Percentiles rank a stretch among this genome's conserved stretches.
Conservation (phyloP, 2,888 invertebrate genomes). For the Agrochola litura region DNA sequence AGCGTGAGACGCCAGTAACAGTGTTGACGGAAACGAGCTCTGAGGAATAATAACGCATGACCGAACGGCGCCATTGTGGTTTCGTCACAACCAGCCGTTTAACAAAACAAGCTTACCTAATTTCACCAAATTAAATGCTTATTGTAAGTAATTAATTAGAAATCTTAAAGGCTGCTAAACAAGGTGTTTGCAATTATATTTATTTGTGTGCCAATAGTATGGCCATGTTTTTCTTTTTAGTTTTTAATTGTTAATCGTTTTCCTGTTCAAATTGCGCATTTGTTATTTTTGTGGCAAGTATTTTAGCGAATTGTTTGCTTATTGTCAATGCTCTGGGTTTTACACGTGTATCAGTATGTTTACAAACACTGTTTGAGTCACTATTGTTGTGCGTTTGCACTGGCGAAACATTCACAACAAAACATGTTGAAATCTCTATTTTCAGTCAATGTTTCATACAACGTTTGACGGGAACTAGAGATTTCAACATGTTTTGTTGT, state of each 20-base stretch:
- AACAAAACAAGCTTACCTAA: conserved; percentile 60
- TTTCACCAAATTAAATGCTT: conserved; percentile 52
- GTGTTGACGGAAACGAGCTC: conserved; percentile 61
- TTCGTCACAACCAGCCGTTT: conserved; percentile 57
- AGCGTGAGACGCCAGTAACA: conserved; percentile 41
- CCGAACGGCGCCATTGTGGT: conserved; percentile 56
- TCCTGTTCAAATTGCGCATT: conserved; percentile 14
- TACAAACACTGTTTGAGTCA: neutral
- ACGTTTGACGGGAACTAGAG: too few relatives aligned
- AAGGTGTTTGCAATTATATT: conserved; percentile 32
- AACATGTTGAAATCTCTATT: too few relatives aligned
- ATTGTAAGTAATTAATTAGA: conserved; percentile 50
- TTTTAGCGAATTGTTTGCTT: conserved; percentile 3
- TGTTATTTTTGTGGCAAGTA: neutral
- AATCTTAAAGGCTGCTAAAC: conserved; percentile 35
- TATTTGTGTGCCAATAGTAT: conserved; percentile 32
- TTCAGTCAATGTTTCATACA: too few relatives aligned
- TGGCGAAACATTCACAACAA: too few relatives aligned
- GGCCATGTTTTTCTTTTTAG: conserved; percentile 14
- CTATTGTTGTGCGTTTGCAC: neutral
- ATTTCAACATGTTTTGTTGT: too few relatives aligned
- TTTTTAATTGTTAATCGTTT: conserved; percentile 9
- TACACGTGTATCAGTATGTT: neutral
- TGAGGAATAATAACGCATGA: conserved; percentile 65
- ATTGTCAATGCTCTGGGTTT: neutral